Conservation (phyloP, 2,888 invertebrate genomes). For the Mesochorus sp. region DNA sequence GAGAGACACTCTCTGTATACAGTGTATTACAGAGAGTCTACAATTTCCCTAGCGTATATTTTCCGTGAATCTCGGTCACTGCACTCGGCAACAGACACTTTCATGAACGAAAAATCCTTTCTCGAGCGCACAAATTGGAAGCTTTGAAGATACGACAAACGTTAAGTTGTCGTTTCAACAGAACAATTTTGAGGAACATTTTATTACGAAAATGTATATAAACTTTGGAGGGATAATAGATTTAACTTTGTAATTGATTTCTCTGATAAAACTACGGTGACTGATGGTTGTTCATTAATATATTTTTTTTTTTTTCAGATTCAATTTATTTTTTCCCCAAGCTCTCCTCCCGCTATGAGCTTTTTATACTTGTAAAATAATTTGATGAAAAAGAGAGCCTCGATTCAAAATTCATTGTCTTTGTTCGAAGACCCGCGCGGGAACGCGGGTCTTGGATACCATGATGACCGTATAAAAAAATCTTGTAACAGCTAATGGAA, state of each 20-base stretch:
- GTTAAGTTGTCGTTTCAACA: constrained; percentile 40
- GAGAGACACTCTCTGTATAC: constrained; percentile 11
- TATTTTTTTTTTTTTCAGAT: no score
- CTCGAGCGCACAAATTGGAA: constrained; percentile 34
- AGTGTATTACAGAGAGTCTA: constrained; percentile 32
- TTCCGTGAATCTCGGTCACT: constrained; percentile 53
- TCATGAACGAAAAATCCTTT: constrained; percentile 22
- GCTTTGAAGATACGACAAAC: constrained; percentile 31
- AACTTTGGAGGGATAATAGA: no score
- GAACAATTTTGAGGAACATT: constrained; percentile 13
- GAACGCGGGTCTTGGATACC: not conserved
- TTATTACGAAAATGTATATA: no score
- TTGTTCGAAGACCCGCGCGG: constrained; percentile 52
- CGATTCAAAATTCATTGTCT: constrained; percentile 44
- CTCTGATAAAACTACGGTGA: no score
- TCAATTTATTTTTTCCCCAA: no score
- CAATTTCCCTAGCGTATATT: constrained; percentile 34
- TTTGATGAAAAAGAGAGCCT: not conserved
- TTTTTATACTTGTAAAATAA: no score
- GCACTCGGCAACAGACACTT: constrained; percentile 51
- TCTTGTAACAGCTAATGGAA: constrained; percentile 76
- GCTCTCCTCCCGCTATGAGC: no score
- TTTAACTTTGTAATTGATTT: no score
- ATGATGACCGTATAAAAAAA: constrained; percentile 71
- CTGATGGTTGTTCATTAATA: no score